Evolutionary conservation across 2,888 invertebrate species (phyloP).

Genomic region (Caradrina kadenii): DNA sequence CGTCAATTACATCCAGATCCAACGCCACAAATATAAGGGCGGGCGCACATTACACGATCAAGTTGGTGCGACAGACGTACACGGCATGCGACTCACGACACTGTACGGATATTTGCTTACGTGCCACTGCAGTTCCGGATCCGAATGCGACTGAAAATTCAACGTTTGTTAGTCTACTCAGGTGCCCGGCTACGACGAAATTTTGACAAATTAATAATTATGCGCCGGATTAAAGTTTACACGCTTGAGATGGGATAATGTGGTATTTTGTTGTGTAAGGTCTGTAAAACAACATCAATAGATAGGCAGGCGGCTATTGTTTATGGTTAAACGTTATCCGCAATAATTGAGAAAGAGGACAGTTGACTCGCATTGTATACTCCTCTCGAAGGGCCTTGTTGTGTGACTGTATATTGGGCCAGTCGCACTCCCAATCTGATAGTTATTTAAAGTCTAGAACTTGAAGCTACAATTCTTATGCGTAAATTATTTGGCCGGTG

Average conservation of each 20-base stretch:
- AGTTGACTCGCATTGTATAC: background rate
- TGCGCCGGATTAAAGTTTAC: constrained; percentile 47
- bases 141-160: constrained; percentile 89
- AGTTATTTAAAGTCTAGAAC: background rate
- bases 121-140: constrained; percentile 87
- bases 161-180: constrained; percentile 86
- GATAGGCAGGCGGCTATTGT: background rate
- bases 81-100: constrained; percentile 88
- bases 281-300: background rate
- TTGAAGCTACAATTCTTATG: background rate
- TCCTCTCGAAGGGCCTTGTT: background rate
- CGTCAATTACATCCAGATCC: constrained; percentile 43
- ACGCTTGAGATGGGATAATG: background rate
- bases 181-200: constrained; percentile 70
- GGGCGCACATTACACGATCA: constrained; percentile 64
- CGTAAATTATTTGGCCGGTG: background rate
- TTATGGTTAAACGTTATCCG: background rate
- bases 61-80: constrained; percentile 81
- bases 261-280: background rate
- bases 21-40: constrained; percentile 49
- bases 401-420: background rate
- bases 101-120: constrained; percentile 85
- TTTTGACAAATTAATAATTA: constrained; percentile 42
- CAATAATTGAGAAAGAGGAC: background rate
- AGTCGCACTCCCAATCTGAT: background rate